These are phyloP conservation scores for Virgularia gustaviana DNA, from an alignment of 92 coral and sea anemone species.

Conservation along the genomic window DNA sequence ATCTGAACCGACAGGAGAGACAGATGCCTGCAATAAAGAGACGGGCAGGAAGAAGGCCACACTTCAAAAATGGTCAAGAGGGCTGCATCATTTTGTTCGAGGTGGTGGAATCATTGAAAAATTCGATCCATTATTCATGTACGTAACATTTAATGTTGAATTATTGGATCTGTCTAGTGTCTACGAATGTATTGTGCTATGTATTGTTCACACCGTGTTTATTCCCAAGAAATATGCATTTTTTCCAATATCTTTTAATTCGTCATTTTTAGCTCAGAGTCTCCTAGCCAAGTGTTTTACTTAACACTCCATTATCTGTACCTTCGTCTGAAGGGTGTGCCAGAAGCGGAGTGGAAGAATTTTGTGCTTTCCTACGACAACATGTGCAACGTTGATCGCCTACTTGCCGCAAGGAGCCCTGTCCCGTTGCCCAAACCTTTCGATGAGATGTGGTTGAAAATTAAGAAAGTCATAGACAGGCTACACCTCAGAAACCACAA, in stretches of 20 bases:
- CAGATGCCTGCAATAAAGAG: constrained; percentile 10
- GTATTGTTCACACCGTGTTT: too few relatives aligned
- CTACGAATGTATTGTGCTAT: too few relatives aligned
- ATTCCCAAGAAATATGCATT: too few relatives aligned
- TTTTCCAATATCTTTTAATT: not conserved
- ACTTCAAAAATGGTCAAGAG: not conserved
- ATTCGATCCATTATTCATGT: constrained; percentile 1
- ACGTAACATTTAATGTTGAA: too few relatives aligned
- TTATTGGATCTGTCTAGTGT: too few relatives aligned
- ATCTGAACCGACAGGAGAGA: too few relatives aligned
- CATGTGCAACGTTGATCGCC: not conserved
- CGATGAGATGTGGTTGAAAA: constrained; percentile 46
- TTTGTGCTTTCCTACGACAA: constrained; percentile 2
- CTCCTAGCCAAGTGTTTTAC: constrained; percentile 7
- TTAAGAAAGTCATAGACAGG: constrained; percentile 44
- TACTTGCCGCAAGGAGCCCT: not conserved
- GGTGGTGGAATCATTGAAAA: not conserved
- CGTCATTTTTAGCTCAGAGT: not conserved
- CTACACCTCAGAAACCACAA: constrained; percentile 51
- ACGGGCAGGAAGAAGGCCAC: not conserved
- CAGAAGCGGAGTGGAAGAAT: constrained; percentile 14
- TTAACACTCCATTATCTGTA: constrained; percentile 4
- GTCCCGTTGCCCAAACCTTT: constrained; percentile 50
- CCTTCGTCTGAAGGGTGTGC: not conserved
- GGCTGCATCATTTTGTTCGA: not conserved